phyloP scores from a whole-genome alignment of 2,113 vertebrate genomes.

The Ardeotis arabs region DNA sequence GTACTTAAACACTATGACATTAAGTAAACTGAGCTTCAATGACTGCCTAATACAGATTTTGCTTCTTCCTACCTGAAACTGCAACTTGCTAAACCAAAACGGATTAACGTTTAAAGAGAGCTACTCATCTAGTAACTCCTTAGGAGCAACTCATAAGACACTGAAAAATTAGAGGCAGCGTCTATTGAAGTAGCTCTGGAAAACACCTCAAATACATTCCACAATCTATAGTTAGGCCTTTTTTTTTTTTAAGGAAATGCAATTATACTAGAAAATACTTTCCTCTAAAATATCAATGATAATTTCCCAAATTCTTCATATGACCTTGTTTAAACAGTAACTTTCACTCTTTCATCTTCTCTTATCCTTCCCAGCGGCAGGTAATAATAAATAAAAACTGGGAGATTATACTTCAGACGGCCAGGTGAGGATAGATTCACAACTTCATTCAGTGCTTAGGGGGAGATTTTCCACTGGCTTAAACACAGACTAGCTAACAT shows the following conservation, averaged over 20 bases:
- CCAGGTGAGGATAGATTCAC: background rate
- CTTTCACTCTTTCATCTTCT: background rate
- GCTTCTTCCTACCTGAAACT: background rate
- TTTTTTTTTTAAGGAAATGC: background rate
- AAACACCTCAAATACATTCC: background rate
- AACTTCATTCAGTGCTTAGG: background rate
- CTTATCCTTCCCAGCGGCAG: background rate
- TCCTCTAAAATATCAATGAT: background rate
- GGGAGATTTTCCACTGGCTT: background rate
- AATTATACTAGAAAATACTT: background rate
- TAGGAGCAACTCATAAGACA: background rate
- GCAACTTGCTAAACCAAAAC: background rate
- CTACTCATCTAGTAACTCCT: background rate
- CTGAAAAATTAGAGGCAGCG: background rate
- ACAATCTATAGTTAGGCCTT: background rate
- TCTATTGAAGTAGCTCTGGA: background rate
- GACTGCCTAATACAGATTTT: background rate
- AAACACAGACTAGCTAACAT: background rate
- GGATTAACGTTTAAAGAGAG: background rate
- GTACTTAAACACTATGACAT: background rate
- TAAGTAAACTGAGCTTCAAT: background rate
- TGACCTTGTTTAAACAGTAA: background rate
- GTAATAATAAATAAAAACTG: background rate
- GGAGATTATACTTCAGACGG: background rate
- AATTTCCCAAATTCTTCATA: background rate